Base-by-base conservation (phyloP, 30 jellyfish, hydroid and myxozoan genomes). In the Calvadosia cruxmelitensis region DNA sequence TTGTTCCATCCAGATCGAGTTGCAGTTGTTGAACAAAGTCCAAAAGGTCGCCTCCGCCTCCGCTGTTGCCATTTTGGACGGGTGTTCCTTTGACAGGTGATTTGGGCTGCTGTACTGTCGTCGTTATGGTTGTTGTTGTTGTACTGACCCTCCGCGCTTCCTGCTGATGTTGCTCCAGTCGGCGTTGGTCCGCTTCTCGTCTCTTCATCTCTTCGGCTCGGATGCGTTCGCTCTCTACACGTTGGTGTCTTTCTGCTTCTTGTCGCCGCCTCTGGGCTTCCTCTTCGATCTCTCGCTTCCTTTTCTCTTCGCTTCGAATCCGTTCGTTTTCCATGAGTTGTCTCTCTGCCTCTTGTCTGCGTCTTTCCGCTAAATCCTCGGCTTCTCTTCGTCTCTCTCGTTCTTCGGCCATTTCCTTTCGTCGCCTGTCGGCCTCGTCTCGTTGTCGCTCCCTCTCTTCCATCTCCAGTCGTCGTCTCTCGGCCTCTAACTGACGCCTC, bases 261-360 rank as follows among this genome's bases (percentile, higher is more conserved):
- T 78, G 71, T 34, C 78, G 49, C 50, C 68, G 87, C 63, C 88
- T 63, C 35, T 65, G 90, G 64, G 75, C 91, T 52, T 51, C 72
- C 34, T 31, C 70, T 77, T 73, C 78, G 67, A 50, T 33, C 57
- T n/a, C n/a, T n/a, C 57, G 10, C 3, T 34, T 34, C 69, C 25
- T 20, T 31, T 25, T 34, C 70, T 67, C 34, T 51, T 67, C 67
- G 33, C 48, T 67, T 69, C 1, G 15, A 48, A 1, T 67, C 77
- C 27, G 48, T 23, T 67, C 69, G 1, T 34, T 29, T 2, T 27
- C 79, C 49, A 32, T 42, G 57, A 29, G 36, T 70, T 49, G 67
- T 86, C 51, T 69, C 83, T 36, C 49, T 34, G 33, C 29, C 50
- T 80, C 66, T 68, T 83, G 65, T 68, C 76, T 3, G 2, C 25